Base-by-base conservation (phyloP, 1,140 invertebrate genomes). In the Pseudomyrmex pallidus region DNA sequence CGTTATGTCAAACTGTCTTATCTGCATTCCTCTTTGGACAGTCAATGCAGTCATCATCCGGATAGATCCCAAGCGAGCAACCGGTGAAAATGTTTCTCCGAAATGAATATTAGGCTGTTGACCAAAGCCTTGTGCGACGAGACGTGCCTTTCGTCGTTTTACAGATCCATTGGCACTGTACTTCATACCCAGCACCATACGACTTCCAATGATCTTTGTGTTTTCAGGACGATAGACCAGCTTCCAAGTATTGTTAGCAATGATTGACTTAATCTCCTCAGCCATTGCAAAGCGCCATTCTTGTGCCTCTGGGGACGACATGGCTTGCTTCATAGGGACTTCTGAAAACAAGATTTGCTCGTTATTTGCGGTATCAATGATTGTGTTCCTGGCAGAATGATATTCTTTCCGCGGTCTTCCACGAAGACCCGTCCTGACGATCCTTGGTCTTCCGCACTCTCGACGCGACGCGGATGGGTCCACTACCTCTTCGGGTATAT, bases 1-100 rank as follows among this genome's bases (percentile, higher is more conserved):
- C 2, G 56, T 67, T 3, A 85, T 17, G 2, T 85, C 73, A 0
- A 85, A 9, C 35, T 85, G 80, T 15, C 63, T 66, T 0, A 85
- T 70, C 10, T 2, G n/a, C 50, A 83, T 64, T 0, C 4, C 0
- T 0, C 50, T 8, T 1, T 44, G 8, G 2, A 13, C 57, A 2
- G 84, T 64, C 0, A 83, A 3, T 0, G 78, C 78, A 0, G 10
- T 1, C 3, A 74, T 12, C 0, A 74, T 0, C 2, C 78, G 17
- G 2, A 85, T 25, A 0, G n/a, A 72, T 77, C 0, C 52, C 25
- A 10, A 44, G 72, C 72, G 1, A n/a, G n/a, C n/a, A n/a, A 84
- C 64, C 0, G 54, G 44, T 2, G 52, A 62, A 5, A 83, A 83
- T 7, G 84, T 67, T 15, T 82, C 48, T 0, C 7, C 0, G 7